Evolutionary conservation across 92 coral and sea anemone genomes (phyloP).

Genomic region (Phymanthus crucifer): DNA sequence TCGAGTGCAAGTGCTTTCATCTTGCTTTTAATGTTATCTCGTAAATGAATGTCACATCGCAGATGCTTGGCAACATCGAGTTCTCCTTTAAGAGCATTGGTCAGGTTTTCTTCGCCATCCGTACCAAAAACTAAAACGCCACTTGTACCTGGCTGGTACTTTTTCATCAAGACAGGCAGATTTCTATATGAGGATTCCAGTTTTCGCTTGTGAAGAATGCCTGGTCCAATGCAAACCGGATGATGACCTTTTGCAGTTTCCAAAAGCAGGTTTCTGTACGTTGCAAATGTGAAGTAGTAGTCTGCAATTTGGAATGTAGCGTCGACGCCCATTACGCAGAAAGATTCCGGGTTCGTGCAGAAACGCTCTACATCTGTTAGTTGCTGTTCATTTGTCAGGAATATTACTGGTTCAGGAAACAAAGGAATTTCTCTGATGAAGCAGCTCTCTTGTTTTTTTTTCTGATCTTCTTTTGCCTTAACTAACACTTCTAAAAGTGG

Average conservation of each 20-base stretch:
- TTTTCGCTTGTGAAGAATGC: slow-evolving; percentile 51
- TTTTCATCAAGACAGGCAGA: slow-evolving; percentile 43
- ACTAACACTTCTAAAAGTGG: slow-evolving; percentile 21
- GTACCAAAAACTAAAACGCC: slow-evolving; percentile 43
- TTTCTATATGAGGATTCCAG: slow-evolving; percentile 38
- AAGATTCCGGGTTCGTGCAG: slow-evolving; percentile 44
- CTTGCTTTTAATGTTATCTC: not conserved
- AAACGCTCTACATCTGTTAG: slow-evolving; percentile 43
- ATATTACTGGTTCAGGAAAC: slow-evolving; percentile 40
- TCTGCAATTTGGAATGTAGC: slow-evolving; percentile 49
- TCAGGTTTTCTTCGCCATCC: slow-evolving; percentile 40
- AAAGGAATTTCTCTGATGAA: slow-evolving; percentile 40
- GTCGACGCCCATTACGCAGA: slow-evolving; percentile 46
- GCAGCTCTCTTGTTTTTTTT: not conserved
- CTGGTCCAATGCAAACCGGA: slow-evolving; percentile 53
- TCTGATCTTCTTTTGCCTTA: slow-evolving; percentile 31
- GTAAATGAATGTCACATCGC: not conserved
- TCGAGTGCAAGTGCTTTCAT: not conserved
- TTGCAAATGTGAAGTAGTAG: slow-evolving; percentile 48
- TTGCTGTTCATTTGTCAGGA: slow-evolving; percentile 33
- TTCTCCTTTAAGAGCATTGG: slow-evolving; percentile 19
- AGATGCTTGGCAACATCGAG: slow-evolving; percentile 37
- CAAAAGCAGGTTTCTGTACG: slow-evolving; percentile 45
- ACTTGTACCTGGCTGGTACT: slow-evolving; percentile 37
- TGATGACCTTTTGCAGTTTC: slow-evolving; percentile 37